phyloP scores from a whole-genome alignment of 1,140 invertebrate genomes.

The Drosophila rufa region DNA sequence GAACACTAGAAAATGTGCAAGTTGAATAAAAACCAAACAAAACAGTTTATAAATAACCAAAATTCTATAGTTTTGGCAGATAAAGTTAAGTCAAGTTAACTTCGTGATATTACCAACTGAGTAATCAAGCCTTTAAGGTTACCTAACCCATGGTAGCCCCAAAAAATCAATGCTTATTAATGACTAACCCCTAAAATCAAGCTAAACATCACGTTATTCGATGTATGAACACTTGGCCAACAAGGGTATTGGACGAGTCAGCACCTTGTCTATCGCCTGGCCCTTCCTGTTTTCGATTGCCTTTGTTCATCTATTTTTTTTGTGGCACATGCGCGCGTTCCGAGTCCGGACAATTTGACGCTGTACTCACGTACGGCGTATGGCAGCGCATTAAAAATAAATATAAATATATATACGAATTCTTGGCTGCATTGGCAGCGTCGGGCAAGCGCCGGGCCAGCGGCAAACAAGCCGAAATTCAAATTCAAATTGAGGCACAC shows the following conservation, averaged over 20 bases:
- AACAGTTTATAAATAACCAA: no score
- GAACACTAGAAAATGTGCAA: no score
- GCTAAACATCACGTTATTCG: conserved; percentile 20
- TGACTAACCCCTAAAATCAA: background rate
- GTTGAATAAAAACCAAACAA: no score
- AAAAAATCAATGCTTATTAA: background rate
- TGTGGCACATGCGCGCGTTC: conserved; percentile 65
- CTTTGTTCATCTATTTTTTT: conserved; percentile 47
- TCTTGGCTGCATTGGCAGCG: conserved; percentile 62
- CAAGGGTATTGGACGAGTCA: conserved; percentile 22
- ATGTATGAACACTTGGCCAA: background rate
- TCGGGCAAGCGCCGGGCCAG: background rate
- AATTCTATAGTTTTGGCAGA: no score
- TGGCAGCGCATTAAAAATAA: conserved; percentile 70
- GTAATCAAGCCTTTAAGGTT: background rate
- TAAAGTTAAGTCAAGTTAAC: background rate
- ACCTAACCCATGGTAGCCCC: background rate
- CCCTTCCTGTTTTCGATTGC: conserved; percentile 35
- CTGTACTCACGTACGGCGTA: conserved; percentile 67
- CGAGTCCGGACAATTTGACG: conserved; percentile 64
- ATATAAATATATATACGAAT: conserved; percentile 72
- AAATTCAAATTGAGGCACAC: conserved; percentile 71
- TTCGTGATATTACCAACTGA: background rate
- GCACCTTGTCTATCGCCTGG: conserved; percentile 2
- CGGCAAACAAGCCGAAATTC: conserved; percentile 49